A percentile compares a stretch with the other conserved stretches of the same genome.
Conservation (phyloP, 2,888 invertebrate species). For the Anthophora plumipes region DNA sequence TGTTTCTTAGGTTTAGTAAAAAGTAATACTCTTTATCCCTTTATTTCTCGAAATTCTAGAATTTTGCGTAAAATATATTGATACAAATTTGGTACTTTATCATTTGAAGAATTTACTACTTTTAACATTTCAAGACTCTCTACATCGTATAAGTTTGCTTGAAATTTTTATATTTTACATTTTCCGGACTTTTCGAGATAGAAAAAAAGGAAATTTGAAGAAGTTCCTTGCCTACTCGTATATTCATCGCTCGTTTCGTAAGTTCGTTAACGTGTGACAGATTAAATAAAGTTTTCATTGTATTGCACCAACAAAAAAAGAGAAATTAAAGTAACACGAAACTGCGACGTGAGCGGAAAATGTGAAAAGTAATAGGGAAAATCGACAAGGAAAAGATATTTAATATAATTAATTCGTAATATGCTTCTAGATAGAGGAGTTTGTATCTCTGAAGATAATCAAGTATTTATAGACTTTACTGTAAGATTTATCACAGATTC, state of each 20-base stretch:
- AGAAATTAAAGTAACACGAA: neutral
- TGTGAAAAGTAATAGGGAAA: neutral
- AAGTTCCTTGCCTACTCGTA: slow-evolving; percentile 24
- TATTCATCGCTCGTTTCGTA: slow-evolving; percentile 51
- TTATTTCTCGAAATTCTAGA: too few species aligned
- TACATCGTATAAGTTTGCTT: too few species aligned
- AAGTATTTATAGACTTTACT: neutral
- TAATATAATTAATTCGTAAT: neutral
- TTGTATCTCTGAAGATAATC: neutral
- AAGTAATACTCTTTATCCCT: too few species aligned
- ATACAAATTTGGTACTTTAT: too few species aligned
- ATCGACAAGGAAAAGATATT: neutral
- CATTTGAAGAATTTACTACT: too few species aligned
- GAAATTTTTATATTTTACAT: slow-evolving; percentile 3
- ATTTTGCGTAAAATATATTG: too few species aligned
- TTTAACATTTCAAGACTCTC: too few species aligned
- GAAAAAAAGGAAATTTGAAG: slow-evolving; percentile 37
- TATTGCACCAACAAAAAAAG: slow-evolving; percentile 10
- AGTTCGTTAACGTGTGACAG: slow-evolving; percentile 57
- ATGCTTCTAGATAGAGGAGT: neutral
- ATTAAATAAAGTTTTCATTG: slow-evolving; percentile 59
- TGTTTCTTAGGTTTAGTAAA: too few species aligned
- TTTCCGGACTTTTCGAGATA: neutral
- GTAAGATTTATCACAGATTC: neutral
- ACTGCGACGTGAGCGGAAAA: slow-evolving; percentile 19